Percentiles rank a stretch among this genome's conserved stretches.
phyloP scores from a whole-genome alignment of 1,140 invertebrate genomes.

The Dendroctonus valens region DNA sequence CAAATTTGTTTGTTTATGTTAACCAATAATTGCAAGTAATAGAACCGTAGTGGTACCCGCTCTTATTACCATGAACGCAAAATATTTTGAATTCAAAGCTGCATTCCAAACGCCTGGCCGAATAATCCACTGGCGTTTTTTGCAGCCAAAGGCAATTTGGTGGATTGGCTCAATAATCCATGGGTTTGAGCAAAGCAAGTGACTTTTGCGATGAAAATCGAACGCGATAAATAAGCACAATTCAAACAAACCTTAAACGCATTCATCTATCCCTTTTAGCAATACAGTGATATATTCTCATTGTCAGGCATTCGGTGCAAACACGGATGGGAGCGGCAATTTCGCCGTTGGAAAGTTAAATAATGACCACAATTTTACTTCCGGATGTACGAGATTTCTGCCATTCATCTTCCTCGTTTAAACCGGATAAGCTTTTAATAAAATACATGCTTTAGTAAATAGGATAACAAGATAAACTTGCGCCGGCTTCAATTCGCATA shows the following conservation, averaged over 20 bases:
- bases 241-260: conserved; percentile 6
- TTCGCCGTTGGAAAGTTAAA: conserved; percentile 30
- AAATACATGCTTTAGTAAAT: conserved; percentile 29
- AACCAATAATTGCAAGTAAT: too few species aligned
- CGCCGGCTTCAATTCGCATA: conserved; percentile 7
- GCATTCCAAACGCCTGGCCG: too few species aligned
- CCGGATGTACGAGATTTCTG: conserved; percentile 32
- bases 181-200: too few species aligned
- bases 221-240: neutral
- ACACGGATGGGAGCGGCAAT: conserved; percentile 22
- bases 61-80: too few species aligned
- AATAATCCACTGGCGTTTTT: too few species aligned
- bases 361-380: conserved; percentile 34
- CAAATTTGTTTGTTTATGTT: too few species aligned
- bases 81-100: too few species aligned
- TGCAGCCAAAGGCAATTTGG: too few species aligned
- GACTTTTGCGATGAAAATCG: too few species aligned
- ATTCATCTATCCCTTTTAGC: conserved; percentile 1
- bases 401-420: conserved; percentile 31
- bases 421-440: conserved; percentile 33
- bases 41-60: too few species aligned
- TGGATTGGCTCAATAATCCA: too few species aligned
- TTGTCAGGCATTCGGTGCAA: conserved; percentile 22
- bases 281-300: conserved; percentile 20
- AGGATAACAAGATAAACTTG: conserved; percentile 27